Conservation (phyloP, 2,797 vertebrate species). For the Chrysocyon brachyurus region DNA sequence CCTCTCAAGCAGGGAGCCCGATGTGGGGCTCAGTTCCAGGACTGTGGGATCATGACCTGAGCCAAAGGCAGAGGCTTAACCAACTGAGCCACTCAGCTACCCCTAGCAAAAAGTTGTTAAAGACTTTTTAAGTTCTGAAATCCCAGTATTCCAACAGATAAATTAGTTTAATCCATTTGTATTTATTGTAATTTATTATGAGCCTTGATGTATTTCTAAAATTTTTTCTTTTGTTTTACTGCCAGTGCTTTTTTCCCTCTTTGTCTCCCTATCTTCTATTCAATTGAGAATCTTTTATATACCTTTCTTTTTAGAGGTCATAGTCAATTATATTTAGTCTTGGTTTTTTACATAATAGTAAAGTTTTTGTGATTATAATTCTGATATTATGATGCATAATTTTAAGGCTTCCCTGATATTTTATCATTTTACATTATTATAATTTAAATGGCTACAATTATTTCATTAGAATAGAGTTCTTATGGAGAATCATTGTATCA, state of each 20-base stretch:
- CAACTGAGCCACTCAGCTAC: too few species aligned
- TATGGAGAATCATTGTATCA: not conserved
- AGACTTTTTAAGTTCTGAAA: not conserved
- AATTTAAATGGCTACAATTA: not conserved
- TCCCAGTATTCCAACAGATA: not conserved
- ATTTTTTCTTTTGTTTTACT: not conserved
- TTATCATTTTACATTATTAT: not conserved
- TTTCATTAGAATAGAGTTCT: constrained; percentile 42
- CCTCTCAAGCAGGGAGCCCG: too few species aligned
- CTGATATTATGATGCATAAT: not conserved
- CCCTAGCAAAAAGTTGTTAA: not conserved
- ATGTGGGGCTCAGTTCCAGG: too few species aligned
- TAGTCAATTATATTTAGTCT: not conserved
- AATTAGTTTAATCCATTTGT: constrained; percentile 8
- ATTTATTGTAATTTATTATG: constrained; percentile 8
- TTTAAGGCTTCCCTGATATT: not conserved
- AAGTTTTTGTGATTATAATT: not conserved
- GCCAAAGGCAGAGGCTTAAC: too few species aligned
- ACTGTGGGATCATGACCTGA: too few species aligned
- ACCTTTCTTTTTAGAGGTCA: not conserved
- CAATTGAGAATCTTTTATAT: not conserved
- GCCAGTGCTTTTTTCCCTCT: not conserved
- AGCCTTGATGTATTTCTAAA: not conserved
- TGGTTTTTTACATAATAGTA: not conserved
- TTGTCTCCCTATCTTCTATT: not conserved